Base-by-base conservation (phyloP, 2,888 invertebrate species). In the Leucoma salicis region DNA sequence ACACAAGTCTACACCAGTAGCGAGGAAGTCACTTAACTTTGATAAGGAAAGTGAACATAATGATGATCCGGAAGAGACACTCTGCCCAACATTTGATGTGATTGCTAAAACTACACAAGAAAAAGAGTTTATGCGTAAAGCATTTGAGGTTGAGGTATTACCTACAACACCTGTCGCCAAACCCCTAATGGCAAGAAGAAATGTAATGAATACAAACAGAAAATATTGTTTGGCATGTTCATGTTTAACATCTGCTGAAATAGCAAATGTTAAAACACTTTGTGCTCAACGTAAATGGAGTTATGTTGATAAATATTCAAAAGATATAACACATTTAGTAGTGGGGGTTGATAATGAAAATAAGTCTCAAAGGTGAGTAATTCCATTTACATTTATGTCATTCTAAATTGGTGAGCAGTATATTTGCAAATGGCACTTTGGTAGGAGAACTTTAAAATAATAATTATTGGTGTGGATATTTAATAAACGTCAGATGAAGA, bases 321-420 rank as follows among this genome's bases (percentile, higher is more conserved):
- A 66, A 7, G 77, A 82, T 6, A 42, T 90, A 40, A 87, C 89
- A 3, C 90, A 90, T 71, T 63, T 90, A 28, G 80, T 90, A 35
- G 86, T 90, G 5, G 68, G 75, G 27, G 85, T 86, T 3, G 87
- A 89, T 57, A 78, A 84, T 8, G 78, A 84, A 38, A 82, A 81
- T 24, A 78, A 66, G 48, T 75, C 85, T 6, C 80, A 86, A 57
- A 80, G 90, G 89, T 89, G 66, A 37, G 38, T 27, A 11, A 18
- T 16, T n/a, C n/a, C n/a, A n/a, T n/a, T n/a, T n/a, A n/a, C n/a
- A n/a, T n/a, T n/a, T n/a, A n/a, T n/a, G n/a, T n/a, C n/a, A n/a
- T n/a, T n/a, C n/a, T n/a, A n/a, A n/a, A n/a, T n/a, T n/a, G n/a
- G n/a, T n/a, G n/a, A n/a, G n/a, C n/a, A n/a, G n/a, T n/a, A n/a